These are phyloP conservation scores for Ylistrum balloti DNA, from an alignment of 1,140 invertebrate genomes.

Conservation along the genomic window DNA sequence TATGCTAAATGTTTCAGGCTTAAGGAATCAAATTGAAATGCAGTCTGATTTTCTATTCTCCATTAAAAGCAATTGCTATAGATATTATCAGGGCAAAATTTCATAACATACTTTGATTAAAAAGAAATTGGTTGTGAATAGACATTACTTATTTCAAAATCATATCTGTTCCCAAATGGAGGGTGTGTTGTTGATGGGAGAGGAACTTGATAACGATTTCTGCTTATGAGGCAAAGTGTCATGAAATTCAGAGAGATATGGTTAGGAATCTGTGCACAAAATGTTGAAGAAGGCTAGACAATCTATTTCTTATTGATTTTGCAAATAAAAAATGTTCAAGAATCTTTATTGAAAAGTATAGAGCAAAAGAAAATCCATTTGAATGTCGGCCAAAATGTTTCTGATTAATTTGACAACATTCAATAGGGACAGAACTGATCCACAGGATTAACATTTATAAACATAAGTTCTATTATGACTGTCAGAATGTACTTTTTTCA, in stretches of 20 bases:
- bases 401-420: constrained; percentile 25
- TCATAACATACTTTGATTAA: too few species aligned
- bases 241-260: not conserved
- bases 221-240: not conserved
- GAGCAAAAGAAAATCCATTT: constrained; percentile 9
- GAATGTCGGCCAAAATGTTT: constrained; percentile 27
- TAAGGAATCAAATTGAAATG: too few species aligned
- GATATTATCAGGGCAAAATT: too few species aligned
- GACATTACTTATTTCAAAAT: not conserved
- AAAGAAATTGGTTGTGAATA: too few species aligned
- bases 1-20: too few species aligned
- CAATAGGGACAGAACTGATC: not conserved
- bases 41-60: too few species aligned
- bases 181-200: not conserved
- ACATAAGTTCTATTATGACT: not conserved
- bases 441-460: not conserved
- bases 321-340: not conserved
- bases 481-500: constrained; percentile 19
- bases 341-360: constrained; percentile 3
- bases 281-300: not conserved
- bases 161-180: not conserved
- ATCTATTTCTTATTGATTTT: not conserved
- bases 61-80: too few species aligned
- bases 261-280: not conserved
- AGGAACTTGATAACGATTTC: not conserved